Percentiles rank a stretch among this genome's conserved stretches.
phyloP scores from a whole-genome alignment of 1,140 invertebrate genomes.

The Saccostrea echinata region DNA sequence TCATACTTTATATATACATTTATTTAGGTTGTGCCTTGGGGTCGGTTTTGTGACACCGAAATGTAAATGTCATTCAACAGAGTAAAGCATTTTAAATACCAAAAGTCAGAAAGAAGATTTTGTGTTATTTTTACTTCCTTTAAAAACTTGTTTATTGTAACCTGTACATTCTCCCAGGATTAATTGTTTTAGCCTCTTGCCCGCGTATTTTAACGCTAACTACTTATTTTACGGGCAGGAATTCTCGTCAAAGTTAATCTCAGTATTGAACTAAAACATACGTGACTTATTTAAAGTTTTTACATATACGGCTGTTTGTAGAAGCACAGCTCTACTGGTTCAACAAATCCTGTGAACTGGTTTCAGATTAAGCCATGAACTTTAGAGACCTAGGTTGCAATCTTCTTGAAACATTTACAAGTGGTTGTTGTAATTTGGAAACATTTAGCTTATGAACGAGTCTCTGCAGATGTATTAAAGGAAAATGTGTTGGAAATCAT shows the following conservation, averaged over 20 bases:
- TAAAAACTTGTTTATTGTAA: background rate
- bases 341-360: background rate
- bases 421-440: background rate
- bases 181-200: background rate
- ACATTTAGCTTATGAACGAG: background rate
- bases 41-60: too few species aligned
- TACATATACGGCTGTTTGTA: slow-evolving; percentile 9
- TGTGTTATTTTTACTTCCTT: background rate
- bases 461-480: background rate
- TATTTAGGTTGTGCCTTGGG: too few species aligned
- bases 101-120: background rate
- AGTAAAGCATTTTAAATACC: background rate
- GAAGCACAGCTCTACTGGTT: background rate
- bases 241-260: background rate
- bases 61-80: background rate
- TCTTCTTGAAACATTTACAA: background rate
- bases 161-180: background rate
- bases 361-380: background rate
- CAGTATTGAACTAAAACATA: background rate
- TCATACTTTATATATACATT: too few species aligned
- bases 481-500: background rate
- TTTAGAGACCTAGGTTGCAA: background rate
- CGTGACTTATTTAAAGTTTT: slow-evolving; percentile 13
- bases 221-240: background rate
- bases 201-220: background rate